Evolutionary conservation across 1,140 invertebrate genomes (phyloP).

Genomic region (Lepidurus packardi): DNA sequence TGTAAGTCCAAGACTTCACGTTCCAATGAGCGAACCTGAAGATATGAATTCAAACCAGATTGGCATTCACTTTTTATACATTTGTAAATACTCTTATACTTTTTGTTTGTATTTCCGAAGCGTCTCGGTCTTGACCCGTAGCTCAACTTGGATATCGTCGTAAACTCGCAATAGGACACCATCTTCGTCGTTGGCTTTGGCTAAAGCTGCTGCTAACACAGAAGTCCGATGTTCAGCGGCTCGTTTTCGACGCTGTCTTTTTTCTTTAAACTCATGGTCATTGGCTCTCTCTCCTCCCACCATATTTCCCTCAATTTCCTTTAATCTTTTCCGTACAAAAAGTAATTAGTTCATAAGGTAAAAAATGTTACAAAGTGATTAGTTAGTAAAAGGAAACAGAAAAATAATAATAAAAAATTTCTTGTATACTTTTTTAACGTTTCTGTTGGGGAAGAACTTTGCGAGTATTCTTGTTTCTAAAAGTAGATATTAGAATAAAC

Average conservation of each 20-base stretch:
- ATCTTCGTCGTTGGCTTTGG: slow-evolving; percentile 61
- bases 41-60: slow-evolving; percentile 30
- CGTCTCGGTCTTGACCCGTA: slow-evolving; percentile 63
- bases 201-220: slow-evolving; percentile 55
- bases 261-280: slow-evolving; percentile 65
- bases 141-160: slow-evolving; percentile 68
- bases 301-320: slow-evolving; percentile 64
- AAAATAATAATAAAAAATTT: background rate
- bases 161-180: slow-evolving; percentile 61
- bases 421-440: background rate
- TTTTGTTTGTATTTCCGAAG: slow-evolving; percentile 63
- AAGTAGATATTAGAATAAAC: background rate
- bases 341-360: background rate
- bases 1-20: slow-evolving; percentile 72
- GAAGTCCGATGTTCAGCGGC: slow-evolving; percentile 61
- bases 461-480: background rate
- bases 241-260: slow-evolving; percentile 58
- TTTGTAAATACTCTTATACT: slow-evolving; percentile 45
- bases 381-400: background rate
- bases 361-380: background rate
- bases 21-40: slow-evolving; percentile 56
- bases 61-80: background rate
- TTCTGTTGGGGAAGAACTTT: background rate
- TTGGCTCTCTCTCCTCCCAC: slow-evolving; percentile 72
- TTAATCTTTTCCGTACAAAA: slow-evolving; percentile 48